Percentiles rank a stretch among this genome's conserved stretches.
Evolutionary conservation across 1,140 invertebrate species (phyloP).

Genomic region (Anthonomus grandis): DNA sequence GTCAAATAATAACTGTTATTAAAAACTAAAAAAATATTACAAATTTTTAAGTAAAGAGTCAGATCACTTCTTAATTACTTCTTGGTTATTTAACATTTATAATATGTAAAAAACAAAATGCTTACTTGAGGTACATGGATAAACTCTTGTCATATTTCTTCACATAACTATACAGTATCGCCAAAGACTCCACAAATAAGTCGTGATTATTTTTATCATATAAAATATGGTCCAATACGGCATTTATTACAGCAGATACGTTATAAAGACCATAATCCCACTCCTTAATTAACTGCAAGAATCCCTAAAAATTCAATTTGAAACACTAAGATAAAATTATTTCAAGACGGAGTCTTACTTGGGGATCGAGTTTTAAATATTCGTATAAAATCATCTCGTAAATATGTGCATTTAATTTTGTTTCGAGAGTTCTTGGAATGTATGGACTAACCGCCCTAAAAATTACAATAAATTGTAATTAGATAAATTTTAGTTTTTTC

Average conservation of each 20-base stretch:
- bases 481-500: too few relatives aligned
- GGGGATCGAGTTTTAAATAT: conserved; percentile 81
- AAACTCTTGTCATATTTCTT: conserved; percentile 91
- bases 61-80: too few relatives aligned
- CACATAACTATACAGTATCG: conserved; percentile 87
- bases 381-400: conserved; percentile 97
- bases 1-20: too few relatives aligned
- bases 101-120: too few relatives aligned
- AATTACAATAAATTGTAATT: too few relatives aligned
- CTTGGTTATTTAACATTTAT: neutral
- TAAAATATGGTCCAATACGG: conserved; percentile 71
- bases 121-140: conserved; percentile 84
- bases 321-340: conserved; percentile 1
- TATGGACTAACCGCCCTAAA: conserved; percentile 73
- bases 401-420: conserved; percentile 74
- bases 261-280: conserved; percentile 87
- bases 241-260: conserved; percentile 80
- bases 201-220: conserved; percentile 66
- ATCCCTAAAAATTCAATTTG: conserved; percentile 57
- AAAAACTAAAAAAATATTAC: neutral
- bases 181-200: conserved; percentile 81
- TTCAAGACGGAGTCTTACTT: conserved; percentile 53
- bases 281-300: conserved; percentile 81
- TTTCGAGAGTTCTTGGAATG: conserved; percentile 67
- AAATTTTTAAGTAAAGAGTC: neutral